Conservation (phyloP, 2,888 invertebrate genomes). For the Leptarthrus brevirostris region DNA sequence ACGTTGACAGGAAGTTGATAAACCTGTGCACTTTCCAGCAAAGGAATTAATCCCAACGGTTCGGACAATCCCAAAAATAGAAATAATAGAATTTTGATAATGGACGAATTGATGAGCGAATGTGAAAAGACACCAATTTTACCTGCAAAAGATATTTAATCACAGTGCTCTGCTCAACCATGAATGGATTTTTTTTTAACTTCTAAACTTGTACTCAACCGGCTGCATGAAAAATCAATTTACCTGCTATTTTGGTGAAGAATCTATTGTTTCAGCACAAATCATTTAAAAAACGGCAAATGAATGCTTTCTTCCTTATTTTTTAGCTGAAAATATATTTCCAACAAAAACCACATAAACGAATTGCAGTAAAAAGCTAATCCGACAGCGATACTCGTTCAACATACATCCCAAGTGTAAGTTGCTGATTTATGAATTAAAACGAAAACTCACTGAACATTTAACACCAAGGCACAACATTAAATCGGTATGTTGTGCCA, state of each 20-base stretch:
- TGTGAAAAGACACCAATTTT: no score
- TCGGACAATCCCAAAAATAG: no score
- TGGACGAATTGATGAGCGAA: no score
- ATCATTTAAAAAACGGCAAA: slow-evolving; percentile 12
- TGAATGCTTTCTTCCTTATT: background rate
- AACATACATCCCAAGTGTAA: background rate
- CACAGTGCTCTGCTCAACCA: background rate
- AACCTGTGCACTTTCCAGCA: no score
- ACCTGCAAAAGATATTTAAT: no score
- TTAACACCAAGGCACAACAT: background rate
- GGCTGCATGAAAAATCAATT: slow-evolving; percentile 41
- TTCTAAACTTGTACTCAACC: slow-evolving; percentile 7
- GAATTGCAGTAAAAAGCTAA: background rate
- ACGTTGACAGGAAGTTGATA: no score
- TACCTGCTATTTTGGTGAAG: slow-evolving; percentile 25
- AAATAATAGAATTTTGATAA: no score
- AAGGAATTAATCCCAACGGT: no score
- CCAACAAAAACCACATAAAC: background rate
- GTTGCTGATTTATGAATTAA: background rate
- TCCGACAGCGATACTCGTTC: background rate
- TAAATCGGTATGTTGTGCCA: background rate
- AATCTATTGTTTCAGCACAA: background rate
- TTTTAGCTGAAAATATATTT: background rate
- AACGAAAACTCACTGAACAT: background rate
- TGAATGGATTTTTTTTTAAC: background rate